Conservation (phyloP, 2,888 invertebrate genomes). For the Glaucopsyche alexis region DNA sequence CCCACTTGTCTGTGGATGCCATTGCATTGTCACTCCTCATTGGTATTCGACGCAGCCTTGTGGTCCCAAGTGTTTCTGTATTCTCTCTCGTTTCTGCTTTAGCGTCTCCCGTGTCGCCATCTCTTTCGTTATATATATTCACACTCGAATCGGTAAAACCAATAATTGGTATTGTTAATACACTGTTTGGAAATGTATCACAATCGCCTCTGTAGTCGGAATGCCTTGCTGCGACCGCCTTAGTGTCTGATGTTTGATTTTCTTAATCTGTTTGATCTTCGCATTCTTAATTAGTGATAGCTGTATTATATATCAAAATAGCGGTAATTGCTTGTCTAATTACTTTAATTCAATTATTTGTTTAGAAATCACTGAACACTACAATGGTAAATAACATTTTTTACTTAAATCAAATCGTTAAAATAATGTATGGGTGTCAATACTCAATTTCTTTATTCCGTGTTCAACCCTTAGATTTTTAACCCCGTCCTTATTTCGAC, state of each 20-base stretch:
- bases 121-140: slow-evolving; percentile 55
- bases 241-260: neutral
- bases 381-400: too few relatives aligned
- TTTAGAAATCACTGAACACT: neutral
- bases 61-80: slow-evolving; percentile 66
- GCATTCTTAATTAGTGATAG: slow-evolving; percentile 18
- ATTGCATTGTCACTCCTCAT: slow-evolving; percentile 66
- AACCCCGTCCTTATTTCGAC: too few relatives aligned
- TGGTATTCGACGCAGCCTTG: slow-evolving; percentile 59
- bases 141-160: slow-evolving; percentile 45
- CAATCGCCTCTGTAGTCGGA: slow-evolving; percentile 51
- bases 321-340: neutral
- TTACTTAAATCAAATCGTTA: too few relatives aligned
- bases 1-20: slow-evolving; percentile 73
- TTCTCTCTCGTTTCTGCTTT: slow-evolving; percentile 51
- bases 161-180: slow-evolving; percentile 36
- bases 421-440: too few relatives aligned
- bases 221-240: neutral
- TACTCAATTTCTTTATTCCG: too few relatives aligned
- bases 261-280: slow-evolving; percentile 19
- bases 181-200: slow-evolving; percentile 32
- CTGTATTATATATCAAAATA: neutral
- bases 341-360: slow-evolving; percentile 12
- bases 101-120: slow-evolving; percentile 45
- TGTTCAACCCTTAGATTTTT: too few relatives aligned